A percentile compares a stretch with the other conserved stretches of the same genome.
phyloP scores from a whole-genome alignment of 2,113 vertebrate species.

The Aegotheles bennettii region DNA sequence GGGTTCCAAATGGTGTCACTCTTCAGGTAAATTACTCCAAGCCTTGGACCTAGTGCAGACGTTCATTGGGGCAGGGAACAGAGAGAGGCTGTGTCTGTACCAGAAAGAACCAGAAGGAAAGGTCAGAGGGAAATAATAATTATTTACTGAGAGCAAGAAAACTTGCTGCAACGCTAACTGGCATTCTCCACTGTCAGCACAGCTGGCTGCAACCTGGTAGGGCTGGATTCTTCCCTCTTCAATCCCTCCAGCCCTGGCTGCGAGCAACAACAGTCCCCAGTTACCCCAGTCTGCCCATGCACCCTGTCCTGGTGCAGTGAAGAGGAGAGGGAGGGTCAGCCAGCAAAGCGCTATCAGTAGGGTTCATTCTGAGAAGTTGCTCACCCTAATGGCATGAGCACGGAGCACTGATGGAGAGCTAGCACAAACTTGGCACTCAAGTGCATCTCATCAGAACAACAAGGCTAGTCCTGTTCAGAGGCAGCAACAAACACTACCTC shows the following conservation, averaged over 20 bases:
- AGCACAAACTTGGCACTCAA: conserved; percentile 7
- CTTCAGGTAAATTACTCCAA: conserved; percentile 84
- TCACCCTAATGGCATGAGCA: not conserved
- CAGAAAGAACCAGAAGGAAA: conserved; percentile 62
- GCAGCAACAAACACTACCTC: not conserved
- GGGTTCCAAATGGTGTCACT: conserved; percentile 79
- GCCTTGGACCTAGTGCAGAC: conserved; percentile 79
- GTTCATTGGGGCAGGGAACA: conserved; percentile 82
- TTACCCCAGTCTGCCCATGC: not conserved
- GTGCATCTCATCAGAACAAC: conserved; percentile 9
- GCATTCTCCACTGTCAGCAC: not conserved
- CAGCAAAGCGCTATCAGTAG: not conserved
- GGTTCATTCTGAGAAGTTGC: not conserved
- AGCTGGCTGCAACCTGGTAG: conserved; percentile 10
- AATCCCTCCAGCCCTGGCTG: not conserved
- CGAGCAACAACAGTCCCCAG: not conserved
- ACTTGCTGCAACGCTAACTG: not conserved
- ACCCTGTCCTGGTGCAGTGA: not conserved
- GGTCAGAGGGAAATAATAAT: conserved; percentile 36
- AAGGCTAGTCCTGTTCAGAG: not conserved
- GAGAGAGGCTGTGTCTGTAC: conserved; percentile 74
- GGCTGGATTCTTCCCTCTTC: not conserved
- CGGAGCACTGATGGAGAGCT: not conserved
- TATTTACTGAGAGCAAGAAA: conserved; percentile 10
- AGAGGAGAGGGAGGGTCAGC: not conserved